Evolutionary conservation across 2,888 invertebrate genomes (phyloP).

Genomic region (Tetragonisca angustula): DNA sequence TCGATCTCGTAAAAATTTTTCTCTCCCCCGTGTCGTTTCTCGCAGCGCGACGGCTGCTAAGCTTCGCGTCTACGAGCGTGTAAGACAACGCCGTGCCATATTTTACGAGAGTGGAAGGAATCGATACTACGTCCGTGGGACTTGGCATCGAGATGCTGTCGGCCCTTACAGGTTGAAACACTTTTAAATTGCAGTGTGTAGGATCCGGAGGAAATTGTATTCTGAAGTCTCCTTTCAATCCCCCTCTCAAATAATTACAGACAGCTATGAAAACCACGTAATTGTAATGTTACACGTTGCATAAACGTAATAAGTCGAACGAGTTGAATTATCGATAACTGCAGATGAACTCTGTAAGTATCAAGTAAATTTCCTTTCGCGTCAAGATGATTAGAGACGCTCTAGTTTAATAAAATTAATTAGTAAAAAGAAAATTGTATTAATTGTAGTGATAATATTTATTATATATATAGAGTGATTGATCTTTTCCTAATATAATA

Average conservation of each 20-base stretch:
- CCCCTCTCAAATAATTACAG: too few species aligned
- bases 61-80: not conserved
- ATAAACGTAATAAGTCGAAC: too few species aligned
- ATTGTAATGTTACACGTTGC: too few species aligned
- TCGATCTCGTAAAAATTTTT: slow-evolving; percentile 31
- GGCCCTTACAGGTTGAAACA: not conserved
- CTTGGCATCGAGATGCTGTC: not conserved
- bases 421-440: too few species aligned
- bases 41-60: slow-evolving; percentile 2
- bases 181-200: not conserved
- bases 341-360: too few species aligned
- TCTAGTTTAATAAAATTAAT: too few species aligned
- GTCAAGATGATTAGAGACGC: too few species aligned
- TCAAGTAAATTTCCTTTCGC: too few species aligned
- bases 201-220: not conserved
- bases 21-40: not conserved
- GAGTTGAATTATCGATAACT: too few species aligned
- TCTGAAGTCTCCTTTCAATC: not conserved
- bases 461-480: too few species aligned
- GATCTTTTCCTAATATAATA: too few species aligned
- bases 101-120: not conserved
- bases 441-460: too few species aligned
- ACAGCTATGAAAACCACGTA: not conserved
- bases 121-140: slow-evolving; percentile 5
- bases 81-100: slow-evolving; percentile 13